Percentiles rank a stretch among this genome's conserved stretches.
Evolutionary conservation across 1,140 invertebrate species (phyloP).

Genomic region (Myzus persicae): DNA sequence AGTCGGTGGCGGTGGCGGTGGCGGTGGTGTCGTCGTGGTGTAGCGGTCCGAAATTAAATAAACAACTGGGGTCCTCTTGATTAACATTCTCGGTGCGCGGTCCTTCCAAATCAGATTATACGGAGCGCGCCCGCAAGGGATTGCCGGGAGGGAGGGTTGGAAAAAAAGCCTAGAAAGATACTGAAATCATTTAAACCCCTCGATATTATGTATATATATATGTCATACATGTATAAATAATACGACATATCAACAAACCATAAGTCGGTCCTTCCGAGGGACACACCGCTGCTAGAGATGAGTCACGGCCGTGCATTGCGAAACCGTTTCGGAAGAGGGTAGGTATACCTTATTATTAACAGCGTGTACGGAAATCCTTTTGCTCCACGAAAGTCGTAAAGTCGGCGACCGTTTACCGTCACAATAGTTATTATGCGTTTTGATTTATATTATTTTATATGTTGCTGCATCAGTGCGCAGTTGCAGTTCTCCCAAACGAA

Average conservation of each 20-base stretch:
- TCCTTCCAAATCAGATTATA: constrained; percentile 44
- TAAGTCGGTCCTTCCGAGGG: neutral
- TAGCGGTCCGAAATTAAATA: constrained; percentile 33
- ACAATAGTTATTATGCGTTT: neutral
- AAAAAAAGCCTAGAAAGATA: neutral
- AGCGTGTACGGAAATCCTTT: neutral
- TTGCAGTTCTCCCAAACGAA: neutral
- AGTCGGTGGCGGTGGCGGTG: too few relatives aligned
- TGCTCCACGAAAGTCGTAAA: constrained; percentile 3
- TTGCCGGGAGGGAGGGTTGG: neutral
- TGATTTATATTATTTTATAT: neutral
- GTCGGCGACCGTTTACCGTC: neutral
- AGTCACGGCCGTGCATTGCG: neutral
- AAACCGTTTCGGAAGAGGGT: neutral
- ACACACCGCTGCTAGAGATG: neutral
- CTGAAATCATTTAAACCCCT: constrained; percentile 39
- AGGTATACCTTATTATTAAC: neutral
- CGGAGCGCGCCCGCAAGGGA: neutral
- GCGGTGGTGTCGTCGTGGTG: neutral
- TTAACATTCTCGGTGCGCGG: constrained; percentile 44
- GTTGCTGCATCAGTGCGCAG: neutral
- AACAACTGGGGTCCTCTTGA: constrained; percentile 45
- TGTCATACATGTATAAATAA: neutral
- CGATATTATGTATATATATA: neutral
- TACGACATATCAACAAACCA: constrained; percentile 34